Evolutionary conservation across 2,113 vertebrate genomes (phyloP), one percentile per base, ranked within the genome.

Genomic region (Holacanthus passer): DNA sequence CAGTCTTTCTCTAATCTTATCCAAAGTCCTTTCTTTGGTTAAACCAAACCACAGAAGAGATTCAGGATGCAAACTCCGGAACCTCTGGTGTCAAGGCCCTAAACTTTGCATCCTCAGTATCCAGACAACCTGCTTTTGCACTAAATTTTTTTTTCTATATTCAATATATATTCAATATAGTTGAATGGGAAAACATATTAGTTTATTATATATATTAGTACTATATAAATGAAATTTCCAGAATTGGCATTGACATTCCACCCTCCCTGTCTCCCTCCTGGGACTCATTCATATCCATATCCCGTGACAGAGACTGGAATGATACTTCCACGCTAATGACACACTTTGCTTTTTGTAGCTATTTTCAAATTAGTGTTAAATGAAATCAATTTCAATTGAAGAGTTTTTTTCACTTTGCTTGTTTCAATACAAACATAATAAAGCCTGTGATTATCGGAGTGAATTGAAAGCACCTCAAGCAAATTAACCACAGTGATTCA

Each of bases 401-500:
- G 48, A n/a, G n/a, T n/a, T 1, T 39, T 45, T 41, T 79, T 50
- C 24, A 43, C 37, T 70, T 77, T 58, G 39, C 70, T 63, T 56
- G 29, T 47, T 74, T 69, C 76, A 56, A 62, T 74, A 31, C 76
- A 79, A 84, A 79, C 70, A 32, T 17, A 69, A 64, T 84, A 84
- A 74, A 84, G 64, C 37, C 56, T 39, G 22, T 48, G 55, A 62
- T 83, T 67, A 66, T 79, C 56, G 35, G 29, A 53, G 70, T 32
- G 55, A 70, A 35, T 20, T 62, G 59, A 75, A 84, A 84, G 65
- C 64, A 56, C 39, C 48, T 74, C 64, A 41, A 56, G 62, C 64
- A 50, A 74, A 84, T n/a, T 3, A 70, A 64, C 48, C n/a, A 22
- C 22, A 1, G 64, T 3, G 8, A 84, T 75, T 58, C 32, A 48